Conservation (phyloP, 92 coral and sea anemone species). For the Palythoa grandiflora region DNA sequence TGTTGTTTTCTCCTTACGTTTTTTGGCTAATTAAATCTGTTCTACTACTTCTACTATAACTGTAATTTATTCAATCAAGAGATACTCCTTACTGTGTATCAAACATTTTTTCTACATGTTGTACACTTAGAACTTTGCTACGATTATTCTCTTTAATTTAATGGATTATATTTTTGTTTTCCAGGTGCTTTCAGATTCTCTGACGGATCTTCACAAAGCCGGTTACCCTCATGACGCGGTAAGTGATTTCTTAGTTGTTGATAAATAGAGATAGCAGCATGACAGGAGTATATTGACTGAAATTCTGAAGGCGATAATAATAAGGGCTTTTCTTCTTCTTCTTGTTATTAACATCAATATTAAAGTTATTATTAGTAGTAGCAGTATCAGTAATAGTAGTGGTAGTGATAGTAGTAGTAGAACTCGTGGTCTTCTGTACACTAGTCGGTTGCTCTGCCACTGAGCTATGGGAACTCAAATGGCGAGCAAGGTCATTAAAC, state of each 20-base stretch:
- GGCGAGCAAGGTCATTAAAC: too few relatives aligned
- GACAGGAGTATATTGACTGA: too few relatives aligned
- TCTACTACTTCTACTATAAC: too few relatives aligned
- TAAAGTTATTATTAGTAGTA: neutral
- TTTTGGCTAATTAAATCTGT: too few relatives aligned
- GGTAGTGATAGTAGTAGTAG: too few relatives aligned
- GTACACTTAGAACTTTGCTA: neutral
- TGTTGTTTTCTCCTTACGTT: too few relatives aligned
- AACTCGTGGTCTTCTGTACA: too few relatives aligned
- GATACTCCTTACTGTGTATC: neutral
- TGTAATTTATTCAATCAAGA: too few relatives aligned
- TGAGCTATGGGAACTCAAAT: too few relatives aligned
- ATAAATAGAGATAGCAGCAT: neutral
- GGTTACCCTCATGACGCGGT: constrained; percentile 92
- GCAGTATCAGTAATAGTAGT: too few relatives aligned
- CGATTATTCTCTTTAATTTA: neutral
- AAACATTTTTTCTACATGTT: neutral
- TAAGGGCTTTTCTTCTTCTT: neutral
- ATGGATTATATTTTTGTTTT: neutral
- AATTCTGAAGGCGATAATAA: neutral
- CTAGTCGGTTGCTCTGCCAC: too few relatives aligned
- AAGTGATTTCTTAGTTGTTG: neutral
- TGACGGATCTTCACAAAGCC: constrained; percentile 94
- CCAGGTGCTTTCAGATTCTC: constrained; percentile 90
- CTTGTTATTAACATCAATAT: neutral